phyloP scores from a whole-genome alignment of 2,888 invertebrate genomes.

The Eilema depressum region DNA sequence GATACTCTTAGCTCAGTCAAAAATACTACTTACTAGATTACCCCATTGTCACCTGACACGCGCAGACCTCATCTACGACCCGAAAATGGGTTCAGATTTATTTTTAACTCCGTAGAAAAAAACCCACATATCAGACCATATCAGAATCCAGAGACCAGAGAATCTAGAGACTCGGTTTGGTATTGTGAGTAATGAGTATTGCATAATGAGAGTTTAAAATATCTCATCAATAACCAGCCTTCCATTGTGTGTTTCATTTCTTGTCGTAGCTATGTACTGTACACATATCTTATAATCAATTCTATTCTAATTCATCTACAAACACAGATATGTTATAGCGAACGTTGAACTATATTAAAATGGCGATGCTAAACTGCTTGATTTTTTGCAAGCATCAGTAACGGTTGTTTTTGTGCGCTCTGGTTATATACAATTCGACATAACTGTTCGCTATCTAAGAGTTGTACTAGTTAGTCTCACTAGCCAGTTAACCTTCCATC shows the following conservation, averaged over 20 bases:
- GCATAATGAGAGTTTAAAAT: no score
- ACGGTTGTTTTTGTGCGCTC: background rate
- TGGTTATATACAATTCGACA: background rate
- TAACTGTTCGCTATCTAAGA: background rate
- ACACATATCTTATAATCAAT: background rate
- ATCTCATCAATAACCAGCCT: background rate
- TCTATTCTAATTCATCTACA: background rate
- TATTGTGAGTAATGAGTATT: no score
- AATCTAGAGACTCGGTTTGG: no score
- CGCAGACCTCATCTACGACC: no score
- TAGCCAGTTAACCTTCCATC: background rate
- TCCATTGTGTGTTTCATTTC: background rate
- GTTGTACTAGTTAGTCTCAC: background rate
- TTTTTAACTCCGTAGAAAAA: no score
- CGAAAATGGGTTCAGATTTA: no score
- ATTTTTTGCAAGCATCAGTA: background rate
- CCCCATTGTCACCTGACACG: no score
- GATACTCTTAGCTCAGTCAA: no score
- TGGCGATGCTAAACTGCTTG: background rate
- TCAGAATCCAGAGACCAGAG: no score
- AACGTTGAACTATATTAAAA: constrained; percentile 2
- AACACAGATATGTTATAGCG: background rate
- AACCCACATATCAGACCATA: no score
- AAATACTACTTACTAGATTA: no score
- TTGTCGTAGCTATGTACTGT: background rate